These are phyloP conservation scores for Aporophyla nigra DNA, from an alignment of 2,888 invertebrate species.

Conservation along the genomic window DNA sequence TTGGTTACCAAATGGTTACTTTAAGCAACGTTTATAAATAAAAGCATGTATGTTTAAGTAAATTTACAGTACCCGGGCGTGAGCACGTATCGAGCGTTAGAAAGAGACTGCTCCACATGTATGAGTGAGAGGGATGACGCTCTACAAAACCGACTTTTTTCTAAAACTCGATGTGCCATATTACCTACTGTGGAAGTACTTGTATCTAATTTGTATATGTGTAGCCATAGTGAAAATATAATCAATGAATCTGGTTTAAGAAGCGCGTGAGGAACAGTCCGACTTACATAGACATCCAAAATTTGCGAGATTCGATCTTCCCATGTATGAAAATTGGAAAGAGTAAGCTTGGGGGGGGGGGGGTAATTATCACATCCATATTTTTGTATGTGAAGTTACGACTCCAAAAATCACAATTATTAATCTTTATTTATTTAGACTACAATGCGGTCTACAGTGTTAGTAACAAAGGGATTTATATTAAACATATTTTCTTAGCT, in stretches of 20 bases:
- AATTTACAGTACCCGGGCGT: neutral
- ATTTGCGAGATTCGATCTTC: no score
- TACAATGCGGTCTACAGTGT: no score
- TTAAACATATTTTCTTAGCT: no score
- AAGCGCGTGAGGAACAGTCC: neutral
- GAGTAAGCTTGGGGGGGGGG: no score
- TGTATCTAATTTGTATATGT: conserved; percentile 14
- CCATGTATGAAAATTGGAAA: no score
- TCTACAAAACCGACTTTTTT: neutral
- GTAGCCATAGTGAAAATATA: conserved; percentile 14
- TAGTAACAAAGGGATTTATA: no score
- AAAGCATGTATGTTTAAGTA: neutral
- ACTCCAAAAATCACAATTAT: no score
- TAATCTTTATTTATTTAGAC: no score
- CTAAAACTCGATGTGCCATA: neutral
- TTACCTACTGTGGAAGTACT: neutral
- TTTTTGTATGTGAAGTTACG: no score
- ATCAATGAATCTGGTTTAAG: neutral
- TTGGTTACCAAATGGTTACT: no score
- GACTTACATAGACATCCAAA: neutral
- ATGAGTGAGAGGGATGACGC: neutral
- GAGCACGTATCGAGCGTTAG: neutral
- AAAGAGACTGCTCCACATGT: neutral
- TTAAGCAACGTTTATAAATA: neutral
- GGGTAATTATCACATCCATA: no score